A percentile compares a stretch with the other conserved stretches of the same genome.
Evolutionary conservation across 2,113 vertebrate genomes (phyloP).

Genomic region (Chaetops frenatus): DNA sequence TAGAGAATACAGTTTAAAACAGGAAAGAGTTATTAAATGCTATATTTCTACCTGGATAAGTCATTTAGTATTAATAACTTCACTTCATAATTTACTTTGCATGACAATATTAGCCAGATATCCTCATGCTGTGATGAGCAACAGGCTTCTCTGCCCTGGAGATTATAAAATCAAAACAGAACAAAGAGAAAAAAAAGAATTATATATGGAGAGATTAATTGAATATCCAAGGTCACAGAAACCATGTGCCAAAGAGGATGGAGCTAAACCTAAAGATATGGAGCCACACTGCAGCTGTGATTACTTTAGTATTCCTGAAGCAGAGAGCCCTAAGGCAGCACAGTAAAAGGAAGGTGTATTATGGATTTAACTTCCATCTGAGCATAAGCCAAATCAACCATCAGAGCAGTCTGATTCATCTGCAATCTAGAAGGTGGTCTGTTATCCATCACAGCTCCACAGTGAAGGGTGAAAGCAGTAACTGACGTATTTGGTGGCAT

Average conservation of each 20-base stretch:
- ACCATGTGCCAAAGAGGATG: neutral
- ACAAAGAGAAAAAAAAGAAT: neutral
- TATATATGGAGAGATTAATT: neutral
- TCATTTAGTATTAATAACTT: neutral
- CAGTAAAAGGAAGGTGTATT: neutral
- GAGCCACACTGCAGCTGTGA: neutral
- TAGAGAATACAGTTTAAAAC: neutral
- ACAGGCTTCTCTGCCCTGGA: neutral
- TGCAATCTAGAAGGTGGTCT: neutral
- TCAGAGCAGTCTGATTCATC: neutral
- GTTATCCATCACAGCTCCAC: neutral
- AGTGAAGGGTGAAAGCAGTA: neutral
- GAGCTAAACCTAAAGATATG: neutral
- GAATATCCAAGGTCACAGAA: conserved; percentile 5
- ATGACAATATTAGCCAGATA: conserved; percentile 2
- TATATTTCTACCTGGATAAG: neutral
- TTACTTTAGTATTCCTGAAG: neutral
- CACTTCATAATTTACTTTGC: conserved; percentile 27
- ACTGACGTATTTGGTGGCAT: neutral
- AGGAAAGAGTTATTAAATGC: neutral
- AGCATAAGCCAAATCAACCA: neutral
- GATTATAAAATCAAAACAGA: neutral
- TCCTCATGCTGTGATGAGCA: conserved; percentile 4
- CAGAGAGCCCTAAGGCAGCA: neutral
- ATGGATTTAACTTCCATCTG: neutral